phyloP scores from a whole-genome alignment of 2,797 vertebrate species.

The Anniella stebbinsi region DNA sequence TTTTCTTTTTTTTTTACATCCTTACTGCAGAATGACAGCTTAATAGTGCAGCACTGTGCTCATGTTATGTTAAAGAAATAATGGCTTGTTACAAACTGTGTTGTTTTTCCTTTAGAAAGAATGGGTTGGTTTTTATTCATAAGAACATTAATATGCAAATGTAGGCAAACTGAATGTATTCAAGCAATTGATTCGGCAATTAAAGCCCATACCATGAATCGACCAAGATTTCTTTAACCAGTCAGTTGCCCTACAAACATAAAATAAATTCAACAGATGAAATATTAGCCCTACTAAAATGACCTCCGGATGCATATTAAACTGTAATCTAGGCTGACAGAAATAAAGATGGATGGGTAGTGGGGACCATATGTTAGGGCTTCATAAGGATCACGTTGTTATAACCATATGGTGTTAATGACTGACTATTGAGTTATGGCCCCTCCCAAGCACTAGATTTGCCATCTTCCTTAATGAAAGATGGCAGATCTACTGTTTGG shows the following conservation, averaged over 20 bases:
- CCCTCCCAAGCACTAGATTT: too few species aligned
- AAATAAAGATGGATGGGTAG: not conserved
- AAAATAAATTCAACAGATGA: conserved; percentile 20
- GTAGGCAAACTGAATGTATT: not conserved
- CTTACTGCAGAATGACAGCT: not conserved
- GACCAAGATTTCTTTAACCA: conserved; percentile 2
- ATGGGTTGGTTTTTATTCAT: not conserved
- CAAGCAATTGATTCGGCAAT: not conserved
- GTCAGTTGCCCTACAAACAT: not conserved
- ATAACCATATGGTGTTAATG: not conserved
- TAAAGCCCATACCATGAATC: not conserved
- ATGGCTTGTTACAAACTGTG: not conserved
- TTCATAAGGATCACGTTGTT: not conserved
- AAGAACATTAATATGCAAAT: not conserved
- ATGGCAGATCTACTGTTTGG: not conserved
- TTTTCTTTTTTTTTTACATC: too few species aligned
- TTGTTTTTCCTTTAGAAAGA: not conserved
- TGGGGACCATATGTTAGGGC: not conserved
- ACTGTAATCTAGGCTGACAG: not conserved
- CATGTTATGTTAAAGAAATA: not conserved
- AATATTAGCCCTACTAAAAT: conserved; percentile 3
- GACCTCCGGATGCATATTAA: not conserved
- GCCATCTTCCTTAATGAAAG: not conserved
- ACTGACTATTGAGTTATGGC: not conserved
- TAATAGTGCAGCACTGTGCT: not conserved